Conservation (phyloP, 2,888 invertebrate genomes). For the Pelosia muscerda region DNA sequence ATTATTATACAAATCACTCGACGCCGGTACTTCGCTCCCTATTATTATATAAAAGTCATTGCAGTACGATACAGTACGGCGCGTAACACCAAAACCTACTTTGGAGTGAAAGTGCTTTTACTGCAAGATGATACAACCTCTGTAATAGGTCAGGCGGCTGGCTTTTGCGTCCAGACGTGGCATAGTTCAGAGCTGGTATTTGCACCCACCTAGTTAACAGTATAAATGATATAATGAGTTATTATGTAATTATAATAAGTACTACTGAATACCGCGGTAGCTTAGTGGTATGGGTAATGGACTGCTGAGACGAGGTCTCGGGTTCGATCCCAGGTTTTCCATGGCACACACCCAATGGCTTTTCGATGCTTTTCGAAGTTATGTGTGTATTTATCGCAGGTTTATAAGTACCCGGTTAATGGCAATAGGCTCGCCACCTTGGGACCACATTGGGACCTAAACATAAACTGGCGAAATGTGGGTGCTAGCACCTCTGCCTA, state of each 20-base stretch:
- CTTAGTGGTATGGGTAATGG: no score
- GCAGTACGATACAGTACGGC: slow-evolving; percentile 31
- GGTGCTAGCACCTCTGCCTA: no score
- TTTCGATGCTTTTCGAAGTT: no score
- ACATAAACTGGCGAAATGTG: no score
- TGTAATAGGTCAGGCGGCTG: slow-evolving; percentile 78
- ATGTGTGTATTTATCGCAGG: no score
- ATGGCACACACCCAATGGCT: no score
- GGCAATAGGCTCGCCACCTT: no score
- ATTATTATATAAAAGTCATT: slow-evolving; percentile 40
- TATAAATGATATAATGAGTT: neutral
- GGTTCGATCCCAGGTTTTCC: no score
- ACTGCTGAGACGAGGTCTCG: no score
- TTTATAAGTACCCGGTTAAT: no score
- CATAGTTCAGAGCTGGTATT: slow-evolving; percentile 27
- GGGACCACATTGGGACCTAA: no score
- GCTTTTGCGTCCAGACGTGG: slow-evolving; percentile 44
- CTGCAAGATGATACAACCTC: slow-evolving; percentile 71
- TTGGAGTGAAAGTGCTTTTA: slow-evolving; percentile 70
- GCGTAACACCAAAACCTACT: slow-evolving; percentile 60
- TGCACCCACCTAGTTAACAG: slow-evolving; percentile 15
- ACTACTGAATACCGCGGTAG: no score
- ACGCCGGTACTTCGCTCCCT: slow-evolving; percentile 3
- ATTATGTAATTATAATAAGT: neutral
- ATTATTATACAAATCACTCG: slow-evolving; percentile 26